Evolutionary conservation across 2,797 vertebrate genomes (phyloP), one percentile per base, ranked within the genome.

Genomic region (Apogon talboti): DNA sequence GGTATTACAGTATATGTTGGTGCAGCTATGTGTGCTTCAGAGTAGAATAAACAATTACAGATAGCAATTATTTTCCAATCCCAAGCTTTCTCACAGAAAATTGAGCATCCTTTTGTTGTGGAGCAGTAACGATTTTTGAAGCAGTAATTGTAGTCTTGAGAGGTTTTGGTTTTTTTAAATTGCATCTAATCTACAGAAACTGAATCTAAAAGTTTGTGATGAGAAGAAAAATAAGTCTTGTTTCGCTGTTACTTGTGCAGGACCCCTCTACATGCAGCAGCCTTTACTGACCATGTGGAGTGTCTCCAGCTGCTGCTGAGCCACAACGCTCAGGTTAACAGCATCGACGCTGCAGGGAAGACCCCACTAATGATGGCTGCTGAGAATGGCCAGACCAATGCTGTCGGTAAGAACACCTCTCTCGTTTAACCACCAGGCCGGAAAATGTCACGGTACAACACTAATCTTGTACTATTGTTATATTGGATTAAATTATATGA

Each of bases 361-460:
- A 98, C 96, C 2, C 94, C 98, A 13, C 94, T 99, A 69, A 99
- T 99, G 97, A 99, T 98, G 97, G 95, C 97, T 43, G 96, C 97
- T 57, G 96, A 98, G 91, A 98, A 98, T 8, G 98, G 97, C 68
- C 97, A 98, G 83, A 97, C 96, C 2, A 98, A 96, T 46, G 97
- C 97, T 71, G 97, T 98, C 65, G 98, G 97, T 98, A 96, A 1
- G 84, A 61, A 18, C 3, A 3, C 24, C 33, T 61, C 30, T 28
- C 14, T 14, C 0, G 18, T 30, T 64, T 42, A 18, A 47, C 6
- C n/a, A 28, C 4, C 37, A 4, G 2, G 12, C 19, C 42, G 9
- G 15, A 35, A 71, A 50, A 45, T 18, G 38, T 55, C 35, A 48
- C n/a, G 6, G 13, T 3, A 1, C 2, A 11, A 38, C 8, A 6